Percentiles rank a stretch among this genome's conserved stretches.
Conservation (phyloP, 2,797 vertebrate species). For the Chrysocyon brachyurus region DNA sequence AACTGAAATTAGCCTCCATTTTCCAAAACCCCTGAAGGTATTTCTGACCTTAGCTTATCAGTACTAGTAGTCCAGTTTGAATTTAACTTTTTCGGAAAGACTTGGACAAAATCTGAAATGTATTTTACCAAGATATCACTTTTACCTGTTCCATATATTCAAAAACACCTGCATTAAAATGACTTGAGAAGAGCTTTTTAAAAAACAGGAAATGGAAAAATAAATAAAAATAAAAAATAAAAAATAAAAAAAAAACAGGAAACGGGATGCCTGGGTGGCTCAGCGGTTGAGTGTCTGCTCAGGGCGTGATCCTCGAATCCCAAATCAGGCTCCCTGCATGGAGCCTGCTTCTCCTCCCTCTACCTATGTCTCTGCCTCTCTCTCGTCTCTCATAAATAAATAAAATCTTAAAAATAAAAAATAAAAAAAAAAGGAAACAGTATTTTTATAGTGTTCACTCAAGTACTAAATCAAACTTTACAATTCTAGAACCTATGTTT, state of each 20-base stretch:
- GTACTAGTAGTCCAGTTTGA: conserved; percentile 33
- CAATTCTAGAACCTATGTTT: conserved; percentile 49
- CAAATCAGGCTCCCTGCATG: too few species aligned
- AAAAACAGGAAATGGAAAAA: not conserved
- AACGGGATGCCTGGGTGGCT: too few species aligned
- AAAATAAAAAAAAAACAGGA: too few species aligned
- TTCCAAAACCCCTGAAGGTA: conserved; percentile 59
- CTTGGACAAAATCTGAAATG: conserved; percentile 52
- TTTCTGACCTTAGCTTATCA: conserved; percentile 42
- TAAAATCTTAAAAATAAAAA: not conserved
- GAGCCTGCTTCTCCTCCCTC: too few species aligned
- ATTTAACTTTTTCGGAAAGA: conserved; percentile 53
- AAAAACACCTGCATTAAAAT: conserved; percentile 36
- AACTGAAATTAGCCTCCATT: conserved; percentile 55
- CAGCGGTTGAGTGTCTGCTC: too few species aligned
- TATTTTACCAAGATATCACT: conserved; percentile 41
- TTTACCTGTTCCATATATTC: conserved; percentile 43
- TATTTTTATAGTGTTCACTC: conserved; percentile 55
- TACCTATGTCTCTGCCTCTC: too few species aligned
- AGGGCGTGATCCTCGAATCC: too few species aligned
- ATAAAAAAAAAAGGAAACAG: not conserved
- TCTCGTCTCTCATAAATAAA: too few species aligned
- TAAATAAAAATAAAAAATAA: not conserved
- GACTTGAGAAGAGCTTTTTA: not conserved
- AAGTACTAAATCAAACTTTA: conserved; percentile 54